Conservation (phyloP, 1,140 invertebrate species). For the Neodiprion lecontei region DNA sequence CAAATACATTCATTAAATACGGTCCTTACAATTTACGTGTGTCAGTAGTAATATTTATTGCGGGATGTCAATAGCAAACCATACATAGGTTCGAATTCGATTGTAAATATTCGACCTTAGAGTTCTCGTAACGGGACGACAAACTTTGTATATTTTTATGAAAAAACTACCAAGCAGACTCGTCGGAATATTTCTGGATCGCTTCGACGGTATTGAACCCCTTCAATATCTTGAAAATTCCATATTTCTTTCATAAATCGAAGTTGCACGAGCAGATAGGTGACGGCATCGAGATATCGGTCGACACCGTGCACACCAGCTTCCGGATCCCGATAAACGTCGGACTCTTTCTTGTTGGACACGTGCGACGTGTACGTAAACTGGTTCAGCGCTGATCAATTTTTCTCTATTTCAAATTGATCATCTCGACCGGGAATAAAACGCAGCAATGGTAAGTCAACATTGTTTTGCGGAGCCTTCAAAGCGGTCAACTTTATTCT, state of each 20-base stretch:
- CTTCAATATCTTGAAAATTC: too few species aligned
- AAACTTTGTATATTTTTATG: too few species aligned
- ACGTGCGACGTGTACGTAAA: conserved; percentile 27
- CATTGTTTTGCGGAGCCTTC: not conserved
- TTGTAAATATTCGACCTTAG: too few species aligned
- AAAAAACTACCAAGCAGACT: too few species aligned
- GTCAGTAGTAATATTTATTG: too few species aligned
- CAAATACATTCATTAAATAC: too few species aligned
- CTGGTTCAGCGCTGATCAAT: conserved; percentile 54
- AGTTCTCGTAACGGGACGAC: too few species aligned
- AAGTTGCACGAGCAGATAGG: not conserved
- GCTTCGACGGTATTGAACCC: not conserved
- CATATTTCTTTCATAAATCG: too few species aligned
- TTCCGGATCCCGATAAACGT: not conserved
- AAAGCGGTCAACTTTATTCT: too few species aligned
- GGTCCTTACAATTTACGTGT: too few species aligned
- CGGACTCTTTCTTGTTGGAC: conserved; percentile 29
- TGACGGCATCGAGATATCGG: not conserved
- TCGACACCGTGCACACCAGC: not conserved
- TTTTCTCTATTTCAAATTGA: conserved; percentile 39
- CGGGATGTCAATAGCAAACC: too few species aligned
- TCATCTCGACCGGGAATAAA: conserved; percentile 46
- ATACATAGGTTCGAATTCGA: too few species aligned
- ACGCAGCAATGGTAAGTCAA: conserved; percentile 31
- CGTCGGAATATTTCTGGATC: not conserved